phyloP scores from a whole-genome alignment of 2,113 vertebrate species.

The Xiphophorus hellerii region DNA sequence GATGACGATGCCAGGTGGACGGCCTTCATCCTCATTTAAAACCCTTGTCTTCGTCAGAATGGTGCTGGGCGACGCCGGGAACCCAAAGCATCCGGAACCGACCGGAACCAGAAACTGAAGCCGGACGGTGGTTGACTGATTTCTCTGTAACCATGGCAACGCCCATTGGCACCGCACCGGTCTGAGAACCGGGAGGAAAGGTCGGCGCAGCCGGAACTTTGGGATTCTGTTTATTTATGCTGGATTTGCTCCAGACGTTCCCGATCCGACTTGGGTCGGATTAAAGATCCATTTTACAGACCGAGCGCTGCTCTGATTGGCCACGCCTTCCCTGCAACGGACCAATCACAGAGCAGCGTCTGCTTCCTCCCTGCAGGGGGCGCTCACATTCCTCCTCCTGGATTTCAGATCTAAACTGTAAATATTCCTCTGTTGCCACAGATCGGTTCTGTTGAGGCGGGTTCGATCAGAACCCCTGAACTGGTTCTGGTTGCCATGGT shows the following conservation, averaged over 20 bases:
- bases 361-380: background rate
- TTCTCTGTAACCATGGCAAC: background rate
- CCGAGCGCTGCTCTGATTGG: background rate
- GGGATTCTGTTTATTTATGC: too few relatives aligned
- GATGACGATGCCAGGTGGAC: background rate
- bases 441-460: background rate
- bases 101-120: background rate
- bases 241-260: background rate
- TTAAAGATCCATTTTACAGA: background rate
- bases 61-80: background rate
- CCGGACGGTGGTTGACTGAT: too few relatives aligned
- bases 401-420: slow-evolving; percentile 29
- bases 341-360: slow-evolving; percentile 40
- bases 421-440: slow-evolving; percentile 24
- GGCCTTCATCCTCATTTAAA: background rate
- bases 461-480: too few relatives aligned
- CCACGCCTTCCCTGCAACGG: slow-evolving; percentile 35
- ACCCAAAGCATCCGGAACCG: background rate
- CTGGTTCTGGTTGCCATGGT: background rate
- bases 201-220: background rate
- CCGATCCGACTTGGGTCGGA: slow-evolving; percentile 3
- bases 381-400: background rate
- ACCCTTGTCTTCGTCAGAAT: background rate
- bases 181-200: background rate
- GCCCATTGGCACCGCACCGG: background rate